Evolutionary conservation across 2,113 vertebrate genomes (phyloP), one percentile per base, ranked within the genome.

Genomic region (Opisthocomus hoazin): DNA sequence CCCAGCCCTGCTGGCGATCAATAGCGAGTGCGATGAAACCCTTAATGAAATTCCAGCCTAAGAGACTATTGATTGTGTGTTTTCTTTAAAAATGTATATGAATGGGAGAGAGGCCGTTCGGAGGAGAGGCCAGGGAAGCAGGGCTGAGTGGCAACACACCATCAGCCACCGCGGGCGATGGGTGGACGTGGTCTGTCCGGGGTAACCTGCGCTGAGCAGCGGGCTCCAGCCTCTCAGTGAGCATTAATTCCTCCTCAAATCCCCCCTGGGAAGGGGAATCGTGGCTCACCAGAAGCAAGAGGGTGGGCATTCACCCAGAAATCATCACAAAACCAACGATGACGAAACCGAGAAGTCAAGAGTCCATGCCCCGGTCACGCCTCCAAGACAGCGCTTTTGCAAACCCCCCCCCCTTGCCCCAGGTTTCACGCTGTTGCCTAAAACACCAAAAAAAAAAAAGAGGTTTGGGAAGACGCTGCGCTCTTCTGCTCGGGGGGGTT

Each of bases 41-140:
- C 71, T 91, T 97, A 97, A 97, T 97, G 92, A 96, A 96, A 96
- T 94, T 84, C 86, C 93, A 95, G 90, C 82, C 95, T 43, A 22
- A 93, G 93, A 97, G 91, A 83, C 82, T 96, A 97, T 94, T 74
- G 95, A 96, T 96, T 91, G 87, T 21, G 87, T 96, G 36, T 90
- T 96, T 94, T 83, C 93, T 96, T 95, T 90, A 88, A 91, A 94
- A 83, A 91, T 39, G 87, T 58, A 30, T 91, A 93, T 93, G 96
- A 96, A 97, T 97, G 95, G 87, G 75, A 87, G 87, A 95, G 94
- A 93, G 51, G 81, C 70, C 93, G 76, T 93, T 51, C n/a, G 81
- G 76, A 81, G 63, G 79, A 90, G 83, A 85, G 57, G 70, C 63
- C 1, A 5, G 27, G n/a, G 41, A 36, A 64, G n/a, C 29, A 10